Base-by-base conservation (phyloP, 2,888 invertebrate species). In the Tipula vernalis region DNA sequence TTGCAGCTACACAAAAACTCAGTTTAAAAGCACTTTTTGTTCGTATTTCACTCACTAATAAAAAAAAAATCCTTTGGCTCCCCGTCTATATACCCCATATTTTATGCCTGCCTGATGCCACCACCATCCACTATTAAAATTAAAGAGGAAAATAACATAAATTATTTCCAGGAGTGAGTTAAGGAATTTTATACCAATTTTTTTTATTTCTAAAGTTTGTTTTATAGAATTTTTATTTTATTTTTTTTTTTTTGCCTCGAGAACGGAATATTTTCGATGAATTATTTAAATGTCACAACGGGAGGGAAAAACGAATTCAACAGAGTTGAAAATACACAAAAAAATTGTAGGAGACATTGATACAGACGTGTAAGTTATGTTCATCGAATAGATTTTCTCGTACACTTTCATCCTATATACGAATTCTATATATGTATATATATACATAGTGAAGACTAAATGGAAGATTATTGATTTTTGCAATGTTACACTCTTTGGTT, bases 271-370 rank as follows among this genome's bases (percentile, higher is more conserved):
- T 71, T 71, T 71, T 71, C 71, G 71, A 71, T 71, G 71, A 71
- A 71, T 71, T 71, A 71, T 71, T 71, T 71, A 71, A 71, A 71
- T 71, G 71, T 71, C 71, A 71, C 71, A 71, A 71, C 71, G 71
- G 71, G 71, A 71, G 71, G 71, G 71, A 71, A 71, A 71, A 71
- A 71, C 71, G 71, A 71, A 71, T 71, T 71, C 71, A 71, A 71
- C 71, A 71, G 71, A 71, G 71, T 71, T 71, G 71, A 71, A 71
- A 71, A 71, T 71, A 71, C 71, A 71, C 28, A 71, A 71, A 71
- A 28, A 71, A 28, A 28, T 28, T 71, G 71, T 71, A 71, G 71
- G 71, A 71, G 71, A 71, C 71, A 71, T 71, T 71, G 71, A 71
- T 71, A 71, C 71, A 71, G 71, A 71, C 71, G 71, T 71, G 71